Base-by-base conservation (phyloP, 2,113 vertebrate genomes). In the Solenodon paradoxus region DNA sequence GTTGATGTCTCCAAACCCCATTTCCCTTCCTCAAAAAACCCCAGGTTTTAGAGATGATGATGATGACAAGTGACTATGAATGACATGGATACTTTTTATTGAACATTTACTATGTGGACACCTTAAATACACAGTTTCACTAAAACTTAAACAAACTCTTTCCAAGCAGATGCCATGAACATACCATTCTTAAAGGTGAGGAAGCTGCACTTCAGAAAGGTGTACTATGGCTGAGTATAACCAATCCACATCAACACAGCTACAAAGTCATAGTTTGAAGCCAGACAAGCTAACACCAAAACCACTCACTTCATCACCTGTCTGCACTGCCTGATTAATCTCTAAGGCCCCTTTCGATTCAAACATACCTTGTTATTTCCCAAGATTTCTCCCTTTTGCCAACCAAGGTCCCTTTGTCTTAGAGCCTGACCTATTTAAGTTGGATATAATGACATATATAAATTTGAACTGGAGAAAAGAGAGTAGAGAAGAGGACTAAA, bases 361-460 rank as follows among this genome's bases (percentile, higher is more conserved):
- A 74, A 74, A 69, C 30, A 77, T 68, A 59, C 53, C 30, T 26
- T 49, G 6, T 30, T 72, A 80, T 68, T 95, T 96, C 74, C 42
- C n/a, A 55, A 51, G 32, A 78, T 88, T 38, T 69, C 51, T 96
- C 51, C 47, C 55, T 87, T 95, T 94, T 26, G 3, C 57, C 88
- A 88, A 59, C 3, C n/a, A 89, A 89, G 38, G 22, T 32, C 12
- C 55, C n/a, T 5, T 7, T 4, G 53, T 61, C 84, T 93, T 77
- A 78, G 26, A 85, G 15, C 16, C 59, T 77, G 57, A 28, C 26
- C 83, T 88, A 24, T 84, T 57, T 90, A 84, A 74, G 4, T 51
- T 85, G 85, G n/a, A 83, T 8, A 53, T 45, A 59, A 77, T 47
- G n/a, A 53, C 32, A 74, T 38, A 38, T 32, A 79, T 88, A 95